Percentiles rank a stretch among this genome's conserved stretches.
Evolutionary conservation across 2,113 vertebrate genomes (phyloP).

Genomic region (Chloebia gouldiae): DNA sequence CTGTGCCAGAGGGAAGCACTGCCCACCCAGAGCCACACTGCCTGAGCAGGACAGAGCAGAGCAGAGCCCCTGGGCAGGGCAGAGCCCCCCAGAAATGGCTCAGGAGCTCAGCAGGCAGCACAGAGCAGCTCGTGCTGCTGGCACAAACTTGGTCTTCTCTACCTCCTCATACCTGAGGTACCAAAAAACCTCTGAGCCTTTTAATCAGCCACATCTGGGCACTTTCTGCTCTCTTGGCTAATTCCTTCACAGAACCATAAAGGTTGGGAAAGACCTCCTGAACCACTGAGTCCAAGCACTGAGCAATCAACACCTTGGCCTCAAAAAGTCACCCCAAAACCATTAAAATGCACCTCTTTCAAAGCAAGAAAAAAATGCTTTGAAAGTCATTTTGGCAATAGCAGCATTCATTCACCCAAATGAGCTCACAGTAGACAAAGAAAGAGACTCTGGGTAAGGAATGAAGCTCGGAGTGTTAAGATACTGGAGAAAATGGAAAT

Average conservation of each 20-base stretch:
- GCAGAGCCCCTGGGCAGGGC: neutral
- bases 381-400: neutral
- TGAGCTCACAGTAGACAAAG: neutral
- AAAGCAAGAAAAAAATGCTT: neutral
- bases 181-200: neutral
- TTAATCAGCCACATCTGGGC: neutral
- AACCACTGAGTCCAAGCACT: rapidly evolving
- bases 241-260: neutral
- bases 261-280: neutral
- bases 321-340: neutral
- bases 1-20: neutral
- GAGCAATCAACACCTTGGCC: too few relatives aligned
- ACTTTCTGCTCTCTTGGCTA: neutral
- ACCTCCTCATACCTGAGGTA: neutral
- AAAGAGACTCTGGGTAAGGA: neutral
- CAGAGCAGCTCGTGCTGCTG: neutral
- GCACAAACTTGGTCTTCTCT: neutral
- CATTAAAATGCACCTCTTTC: neutral
- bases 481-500: neutral
- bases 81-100: neutral
- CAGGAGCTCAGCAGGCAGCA: neutral
- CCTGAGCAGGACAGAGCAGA: neutral
- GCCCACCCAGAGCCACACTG: neutral
- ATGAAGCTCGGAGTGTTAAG: neutral
- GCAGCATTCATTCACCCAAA: neutral